Evolutionary conservation across 2,797 vertebrate species (phyloP), one percentile per base, ranked within the genome.

Genomic region (Myotis daubentonii): DNA sequence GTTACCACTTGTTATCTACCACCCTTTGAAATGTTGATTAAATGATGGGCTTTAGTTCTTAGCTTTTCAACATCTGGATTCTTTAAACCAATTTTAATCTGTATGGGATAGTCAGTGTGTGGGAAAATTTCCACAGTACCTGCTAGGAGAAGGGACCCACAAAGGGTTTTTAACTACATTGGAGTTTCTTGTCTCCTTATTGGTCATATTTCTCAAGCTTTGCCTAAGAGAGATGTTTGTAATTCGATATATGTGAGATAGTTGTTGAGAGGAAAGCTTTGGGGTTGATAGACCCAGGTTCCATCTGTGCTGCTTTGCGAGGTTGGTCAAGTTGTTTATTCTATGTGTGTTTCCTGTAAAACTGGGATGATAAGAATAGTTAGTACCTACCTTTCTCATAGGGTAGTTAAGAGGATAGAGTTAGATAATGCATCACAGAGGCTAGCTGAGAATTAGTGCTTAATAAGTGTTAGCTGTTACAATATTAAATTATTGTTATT

Each of bases 1-100:
- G 94, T 94, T 92, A 90, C 84, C 72, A 44, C 55, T 88, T 79
- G 94, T 89, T 97, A 95, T 96, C 94, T 97, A 8, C 33, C 83
- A 93, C 62, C 71, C 89, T 97, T 96, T 94, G 94, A 97, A 95
- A 93, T 95, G 83, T 93, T 81, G 91, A 94, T 95, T 95, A 95
- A 78, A 49, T 82, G 84, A 85, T 62, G 93, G 96, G 44, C 83
- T 88, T 44, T 94, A 92, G 30, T 84, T 87, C 60, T 16, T 89
- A 78, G 41, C 16, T 94, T 96, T 94, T 94, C 72, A 85, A 79
- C 87, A 94, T 96, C 92, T 94, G 68, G 57, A 44, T 94, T 96
- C 72, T 84, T 93, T 93, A 91, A 68, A 90, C 65, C 47, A 74
- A 25, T 88, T 96, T 92, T 71, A 89, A 72, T 96, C 71, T 89